Evolutionary conservation across 64 coral and sea anemone genomes (phyloP).

Genomic region (Pocillopora damicornis): DNA sequence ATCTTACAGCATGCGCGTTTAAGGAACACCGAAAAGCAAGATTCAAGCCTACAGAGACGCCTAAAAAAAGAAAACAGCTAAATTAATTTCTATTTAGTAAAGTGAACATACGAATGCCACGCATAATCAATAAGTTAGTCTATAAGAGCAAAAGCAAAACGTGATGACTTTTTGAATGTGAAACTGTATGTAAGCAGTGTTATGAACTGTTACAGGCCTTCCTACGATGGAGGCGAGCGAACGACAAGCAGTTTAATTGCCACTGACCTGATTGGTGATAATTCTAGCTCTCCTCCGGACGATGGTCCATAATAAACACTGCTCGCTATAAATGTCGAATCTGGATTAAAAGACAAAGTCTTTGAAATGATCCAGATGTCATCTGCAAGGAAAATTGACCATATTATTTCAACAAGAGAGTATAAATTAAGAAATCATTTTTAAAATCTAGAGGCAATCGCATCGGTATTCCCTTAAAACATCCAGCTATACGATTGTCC

Average conservation of each 20-base stretch:
- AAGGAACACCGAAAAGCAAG: neutral
- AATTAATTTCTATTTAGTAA: too few species aligned
- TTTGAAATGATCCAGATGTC: constrained; percentile 96
- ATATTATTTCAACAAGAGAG: neutral
- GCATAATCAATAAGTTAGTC: too few species aligned
- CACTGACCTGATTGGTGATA: constrained; percentile 66
- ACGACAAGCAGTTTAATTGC: neutral
- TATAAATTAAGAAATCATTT: neutral
- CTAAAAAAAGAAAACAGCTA: too few species aligned
- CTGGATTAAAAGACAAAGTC: constrained; percentile 56
- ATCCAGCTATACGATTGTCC: too few species aligned
- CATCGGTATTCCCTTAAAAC: too few species aligned
- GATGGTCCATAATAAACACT: constrained; percentile 89
- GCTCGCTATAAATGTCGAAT: constrained; percentile 75
- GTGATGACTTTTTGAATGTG: too few species aligned
- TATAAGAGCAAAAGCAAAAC: too few species aligned
- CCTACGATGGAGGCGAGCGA: neutral
- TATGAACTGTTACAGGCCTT: too few species aligned
- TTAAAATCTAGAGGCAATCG: too few species aligned
- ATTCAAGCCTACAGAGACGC: too few species aligned
- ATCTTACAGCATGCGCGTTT: neutral
- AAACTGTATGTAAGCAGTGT: too few species aligned
- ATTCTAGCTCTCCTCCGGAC: constrained; percentile 77
- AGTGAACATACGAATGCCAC: too few species aligned
- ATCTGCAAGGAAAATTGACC: constrained; percentile 39